phyloP scores from a whole-genome alignment of 2,113 vertebrate genomes.

The Anguilla rostrata region DNA sequence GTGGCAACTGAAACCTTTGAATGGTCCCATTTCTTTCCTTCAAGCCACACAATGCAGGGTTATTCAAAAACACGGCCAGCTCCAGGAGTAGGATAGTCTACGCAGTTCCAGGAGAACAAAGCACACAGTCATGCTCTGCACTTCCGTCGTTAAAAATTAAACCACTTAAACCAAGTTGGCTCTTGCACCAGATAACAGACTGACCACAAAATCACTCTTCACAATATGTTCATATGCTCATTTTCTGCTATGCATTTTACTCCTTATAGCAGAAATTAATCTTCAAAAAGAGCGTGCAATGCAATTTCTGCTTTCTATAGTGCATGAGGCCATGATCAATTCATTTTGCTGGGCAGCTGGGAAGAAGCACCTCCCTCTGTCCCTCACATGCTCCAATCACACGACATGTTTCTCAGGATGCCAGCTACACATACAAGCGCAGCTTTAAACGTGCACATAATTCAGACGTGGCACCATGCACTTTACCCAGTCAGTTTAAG shows the following conservation, averaged over 20 bases:
- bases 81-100: not conserved
- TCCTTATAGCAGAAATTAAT: not conserved
- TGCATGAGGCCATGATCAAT: not conserved
- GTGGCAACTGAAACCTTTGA: not conserved
- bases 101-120: not conserved
- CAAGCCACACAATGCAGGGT: not conserved
- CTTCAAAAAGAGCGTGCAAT: not conserved
- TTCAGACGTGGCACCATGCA: not conserved
- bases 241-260: not conserved
- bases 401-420: not conserved
- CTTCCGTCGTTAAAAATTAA: slow-evolving; percentile 5
- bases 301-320: not conserved
- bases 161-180: too few species aligned
- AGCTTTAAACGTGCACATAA: not conserved
- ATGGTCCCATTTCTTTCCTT: not conserved
- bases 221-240: too few species aligned
- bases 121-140: not conserved
- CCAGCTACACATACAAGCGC: not conserved
- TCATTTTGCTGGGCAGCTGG: not conserved
- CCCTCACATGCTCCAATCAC: not conserved
- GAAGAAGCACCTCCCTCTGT: not conserved
- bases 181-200: not conserved
- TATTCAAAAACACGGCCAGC: not conserved
- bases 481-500: not conserved
- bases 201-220: not conserved